A percentile compares a stretch with the other conserved stretches of the same genome.
Conservation (phyloP, 2,888 invertebrate species). For the Drosophila stalkeri region DNA sequence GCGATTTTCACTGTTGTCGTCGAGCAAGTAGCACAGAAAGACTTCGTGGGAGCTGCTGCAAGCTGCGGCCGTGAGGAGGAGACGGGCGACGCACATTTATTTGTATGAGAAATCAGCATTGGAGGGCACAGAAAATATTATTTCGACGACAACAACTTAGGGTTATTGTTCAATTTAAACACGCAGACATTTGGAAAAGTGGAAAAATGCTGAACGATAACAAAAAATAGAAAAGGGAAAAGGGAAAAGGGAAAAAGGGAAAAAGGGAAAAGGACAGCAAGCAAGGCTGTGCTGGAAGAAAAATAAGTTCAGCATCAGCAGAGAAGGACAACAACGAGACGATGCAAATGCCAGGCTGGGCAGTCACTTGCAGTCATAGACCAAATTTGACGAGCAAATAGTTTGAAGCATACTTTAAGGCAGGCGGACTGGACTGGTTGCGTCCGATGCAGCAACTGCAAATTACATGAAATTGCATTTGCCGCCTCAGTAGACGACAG, state of each 20-base stretch:
- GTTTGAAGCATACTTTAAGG: conserved; percentile 62
- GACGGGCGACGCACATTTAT: conserved; percentile 53
- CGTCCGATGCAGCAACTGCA: conserved; percentile 35
- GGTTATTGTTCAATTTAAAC: conserved; percentile 79
- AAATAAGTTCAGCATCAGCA: conserved; percentile 35
- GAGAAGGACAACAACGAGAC: conserved; percentile 42
- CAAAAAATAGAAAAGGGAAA: conserved; percentile 1
- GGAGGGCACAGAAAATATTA: conserved; percentile 77
- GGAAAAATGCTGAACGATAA: conserved; percentile 50
- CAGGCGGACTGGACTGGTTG: conserved; percentile 1
- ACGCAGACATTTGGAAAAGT: conserved; percentile 71
- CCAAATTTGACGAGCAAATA: conserved; percentile 63
- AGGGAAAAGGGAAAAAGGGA: neutral
- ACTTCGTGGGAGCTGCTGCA: conserved; percentile 6
- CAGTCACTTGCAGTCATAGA: conserved; percentile 70
- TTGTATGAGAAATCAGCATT: conserved; percentile 73
- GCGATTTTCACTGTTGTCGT: conserved; percentile 74
- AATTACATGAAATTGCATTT: conserved; percentile 54
- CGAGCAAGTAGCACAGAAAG: conserved; percentile 37
- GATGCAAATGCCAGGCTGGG: conserved; percentile 30
- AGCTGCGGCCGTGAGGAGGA: conserved; percentile 12
- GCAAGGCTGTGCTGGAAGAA: neutral
- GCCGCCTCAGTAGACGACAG: conserved; percentile 33
- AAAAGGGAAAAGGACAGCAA: neutral
- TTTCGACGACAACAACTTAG: conserved; percentile 80